Base-by-base conservation (phyloP, 1,140 invertebrate genomes). In the Nomia melanderi region DNA sequence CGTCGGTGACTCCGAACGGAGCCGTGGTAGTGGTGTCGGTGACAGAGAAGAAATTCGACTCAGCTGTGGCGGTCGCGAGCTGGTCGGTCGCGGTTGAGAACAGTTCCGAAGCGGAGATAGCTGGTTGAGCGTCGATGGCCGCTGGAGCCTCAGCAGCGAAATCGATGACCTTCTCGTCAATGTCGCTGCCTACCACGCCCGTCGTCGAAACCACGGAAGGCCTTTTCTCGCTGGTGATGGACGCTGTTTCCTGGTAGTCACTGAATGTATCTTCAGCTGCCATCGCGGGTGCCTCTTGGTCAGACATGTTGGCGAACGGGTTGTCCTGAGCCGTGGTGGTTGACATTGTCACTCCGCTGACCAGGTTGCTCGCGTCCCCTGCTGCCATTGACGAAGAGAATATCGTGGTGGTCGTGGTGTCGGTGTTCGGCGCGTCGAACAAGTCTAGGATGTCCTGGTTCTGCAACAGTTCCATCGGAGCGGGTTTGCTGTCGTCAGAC, bases 401-500 rank as follows among this genome's bases (percentile, higher is more conserved):
- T 83, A 83, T 91, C 65, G 70, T 77, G 8, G 79, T 83, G 6
- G 81, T 59, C 0, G 78, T 65, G 5, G 76, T 87, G 36, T 90
- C 90, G 12, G 83, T 81, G 36, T 87, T 88, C 33, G 91, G 89
- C n/a, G 86, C 89, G 39, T 90, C 90, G 64, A 92, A 92, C 0
- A 93, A 69, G 25, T 91, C 91, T 41, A 93, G 63, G 8, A 93
- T 92, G 31, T 93, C 88, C 1, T 83, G 84, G 14, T 88, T 88
- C 53, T 86, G 83, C 0, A 84, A 20, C 5, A 73, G 4, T 9
- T 75, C 78, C 11, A 25, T 39, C 9, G 29, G 0, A 5, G 20
- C 20, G 4, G 20, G 1, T n/a, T 81, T 87, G 9, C 12, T 47
- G 6, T 89, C 87, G 31, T 92, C 91, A 6, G 86, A 73, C 33